A percentile compares a stretch with the other conserved stretches of the same genome.
These are phyloP conservation scores for Ammospiza caudacuta DNA, from an alignment of 2,113 vertebrate genomes.

Conservation along the genomic window DNA sequence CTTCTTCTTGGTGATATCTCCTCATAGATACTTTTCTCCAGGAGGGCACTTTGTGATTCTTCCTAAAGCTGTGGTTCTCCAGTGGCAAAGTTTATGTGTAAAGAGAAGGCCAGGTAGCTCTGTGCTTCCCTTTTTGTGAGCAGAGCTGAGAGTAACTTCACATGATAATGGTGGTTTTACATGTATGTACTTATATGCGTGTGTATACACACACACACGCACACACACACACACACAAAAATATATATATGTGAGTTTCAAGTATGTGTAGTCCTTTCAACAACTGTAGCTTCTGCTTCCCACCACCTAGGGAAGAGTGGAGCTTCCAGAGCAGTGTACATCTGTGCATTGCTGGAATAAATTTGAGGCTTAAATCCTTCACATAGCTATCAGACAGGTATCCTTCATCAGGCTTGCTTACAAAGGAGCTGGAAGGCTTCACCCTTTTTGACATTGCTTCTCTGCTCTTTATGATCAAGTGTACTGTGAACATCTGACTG, in stretches of 20 bases:
- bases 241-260: neutral
- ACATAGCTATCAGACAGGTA: neutral
- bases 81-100: neutral
- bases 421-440: neutral
- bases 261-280: neutral
- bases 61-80: neutral
- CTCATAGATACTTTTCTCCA: neutral
- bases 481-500: accelerated
- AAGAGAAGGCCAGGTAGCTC: neutral
- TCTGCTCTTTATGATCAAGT: neutral
- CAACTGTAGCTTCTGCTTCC: neutral
- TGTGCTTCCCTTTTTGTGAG: neutral
- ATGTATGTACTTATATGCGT: neutral
- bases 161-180: neutral
- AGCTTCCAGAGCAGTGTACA: neutral
- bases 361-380: neutral
- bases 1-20: neutral
- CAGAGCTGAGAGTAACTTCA: neutral
- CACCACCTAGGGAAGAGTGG: neutral
- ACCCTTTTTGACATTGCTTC: neutral
- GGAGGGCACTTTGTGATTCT: neutral
- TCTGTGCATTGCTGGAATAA: neutral
- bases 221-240: neutral
- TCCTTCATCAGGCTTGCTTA: neutral
- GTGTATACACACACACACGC: accelerated